A percentile compares a stretch with the other conserved stretches of the same genome.
phyloP scores from a whole-genome alignment of 92 coral and sea anemone species.

The Parazoanthus atlanticus region DNA sequence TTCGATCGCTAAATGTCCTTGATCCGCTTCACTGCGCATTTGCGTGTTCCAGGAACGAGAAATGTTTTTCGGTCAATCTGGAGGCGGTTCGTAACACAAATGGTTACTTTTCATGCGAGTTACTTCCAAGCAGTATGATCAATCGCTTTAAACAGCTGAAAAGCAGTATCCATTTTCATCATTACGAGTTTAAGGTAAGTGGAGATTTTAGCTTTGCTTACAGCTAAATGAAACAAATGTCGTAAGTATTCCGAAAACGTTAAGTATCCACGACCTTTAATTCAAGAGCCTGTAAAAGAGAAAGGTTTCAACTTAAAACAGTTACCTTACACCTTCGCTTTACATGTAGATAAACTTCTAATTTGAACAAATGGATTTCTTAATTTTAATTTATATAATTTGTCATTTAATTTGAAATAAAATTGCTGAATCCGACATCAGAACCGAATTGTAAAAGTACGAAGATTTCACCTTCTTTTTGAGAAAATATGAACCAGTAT shows the following conservation, averaged over 20 bases:
- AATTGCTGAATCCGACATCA: too few species aligned
- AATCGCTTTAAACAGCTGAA: not conserved
- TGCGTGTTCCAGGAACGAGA: not conserved
- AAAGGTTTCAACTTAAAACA: not conserved
- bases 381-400: too few species aligned
- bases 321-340: too few species aligned
- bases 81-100: not conserved
- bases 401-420: too few species aligned
- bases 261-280: too few species aligned
- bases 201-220: not conserved
- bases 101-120: conserved; percentile 4
- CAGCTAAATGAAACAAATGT: not conserved
- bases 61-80: conserved; percentile 11
- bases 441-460: too few species aligned
- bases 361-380: too few species aligned
- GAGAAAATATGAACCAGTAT: too few species aligned
- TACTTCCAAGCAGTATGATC: not conserved
- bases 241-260: too few species aligned
- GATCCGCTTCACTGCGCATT: conserved; percentile 31
- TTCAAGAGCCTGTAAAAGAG: too few species aligned
- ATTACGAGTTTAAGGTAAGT: conserved; percentile 29
- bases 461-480: too few species aligned
- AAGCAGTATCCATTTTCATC: not conserved
- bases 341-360: too few species aligned
- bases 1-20: not conserved